Conservation (phyloP, 2,888 invertebrate species). For the Pachycephus smyrnensis region DNA sequence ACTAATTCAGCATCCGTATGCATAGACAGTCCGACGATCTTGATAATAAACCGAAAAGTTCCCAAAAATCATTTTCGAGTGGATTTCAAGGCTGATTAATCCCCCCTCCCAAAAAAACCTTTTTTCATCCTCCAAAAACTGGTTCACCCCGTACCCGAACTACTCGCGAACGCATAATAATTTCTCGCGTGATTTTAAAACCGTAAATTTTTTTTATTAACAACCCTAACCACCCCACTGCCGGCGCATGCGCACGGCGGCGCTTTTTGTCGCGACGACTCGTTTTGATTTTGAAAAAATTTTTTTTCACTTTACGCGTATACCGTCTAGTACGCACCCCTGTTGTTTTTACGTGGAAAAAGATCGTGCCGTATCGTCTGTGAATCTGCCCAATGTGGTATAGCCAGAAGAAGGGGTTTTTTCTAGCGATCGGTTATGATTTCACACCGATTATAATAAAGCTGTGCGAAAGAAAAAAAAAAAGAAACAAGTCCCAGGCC, state of each 20-base stretch:
- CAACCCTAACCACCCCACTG: constrained; percentile 35
- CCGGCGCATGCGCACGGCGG: constrained; percentile 12
- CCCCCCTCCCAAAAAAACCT: not conserved
- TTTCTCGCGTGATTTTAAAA: constrained; percentile 67
- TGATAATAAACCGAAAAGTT: not conserved
- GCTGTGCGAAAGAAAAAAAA: constrained; percentile 22
- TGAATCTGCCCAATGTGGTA: constrained; percentile 26
- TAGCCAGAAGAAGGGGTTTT: too few relatives aligned
- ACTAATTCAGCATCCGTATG: constrained; percentile 2
- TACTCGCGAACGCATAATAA: constrained; percentile 54
- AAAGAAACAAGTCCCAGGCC: constrained; percentile 15
- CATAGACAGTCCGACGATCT: not conserved
- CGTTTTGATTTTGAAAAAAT: constrained; percentile 5
- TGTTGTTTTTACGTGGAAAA: constrained; percentile 50
- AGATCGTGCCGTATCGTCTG: constrained; percentile 45
- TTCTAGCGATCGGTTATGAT: constrained; percentile 64
- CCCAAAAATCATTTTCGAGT: not conserved
- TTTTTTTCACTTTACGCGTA: constrained; percentile 9
- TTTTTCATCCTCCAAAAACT: not conserved
- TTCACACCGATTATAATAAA: constrained; percentile 67
- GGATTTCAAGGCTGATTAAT: not conserved
- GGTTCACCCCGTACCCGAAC: not conserved
- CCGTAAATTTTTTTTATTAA: constrained; percentile 65
- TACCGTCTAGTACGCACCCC: constrained; percentile 10
- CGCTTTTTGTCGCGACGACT: constrained; percentile 5